Conservation (phyloP, 64 coral and sea anemone species). For the Platygyra sinensis region DNA sequence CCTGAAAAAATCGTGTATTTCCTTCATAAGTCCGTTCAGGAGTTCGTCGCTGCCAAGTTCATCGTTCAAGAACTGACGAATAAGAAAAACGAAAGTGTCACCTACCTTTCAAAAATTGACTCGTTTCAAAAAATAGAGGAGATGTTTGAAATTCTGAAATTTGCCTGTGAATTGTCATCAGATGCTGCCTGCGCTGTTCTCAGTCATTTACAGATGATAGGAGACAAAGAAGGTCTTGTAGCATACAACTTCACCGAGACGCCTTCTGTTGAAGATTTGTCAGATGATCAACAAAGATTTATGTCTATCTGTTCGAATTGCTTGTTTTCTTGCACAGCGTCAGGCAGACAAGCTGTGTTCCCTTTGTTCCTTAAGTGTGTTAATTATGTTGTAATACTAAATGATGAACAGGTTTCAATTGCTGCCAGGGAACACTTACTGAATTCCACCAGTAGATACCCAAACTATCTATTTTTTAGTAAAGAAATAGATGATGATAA, state of each 20-base stretch:
- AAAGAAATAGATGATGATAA: background rate
- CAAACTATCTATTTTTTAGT: background rate
- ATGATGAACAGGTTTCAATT: background rate
- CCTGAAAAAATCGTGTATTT: conserved; percentile 52
- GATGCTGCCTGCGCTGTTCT: background rate
- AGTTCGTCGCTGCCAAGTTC: conserved; percentile 63
- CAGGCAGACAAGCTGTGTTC: background rate
- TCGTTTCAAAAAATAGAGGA: background rate
- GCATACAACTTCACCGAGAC: background rate
- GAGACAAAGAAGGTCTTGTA: conserved; percentile 6
- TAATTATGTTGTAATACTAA: background rate
- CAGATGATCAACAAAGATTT: background rate
- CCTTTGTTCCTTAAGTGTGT: background rate
- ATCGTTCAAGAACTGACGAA: conserved; percentile 2
- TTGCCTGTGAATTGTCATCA: background rate
- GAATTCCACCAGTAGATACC: too few relatives aligned
- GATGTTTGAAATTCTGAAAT: conserved; percentile 9
- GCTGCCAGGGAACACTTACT: background rate
- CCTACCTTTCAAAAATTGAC: background rate
- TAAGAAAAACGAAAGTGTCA: background rate
- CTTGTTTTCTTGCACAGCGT: background rate
- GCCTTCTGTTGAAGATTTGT: background rate
- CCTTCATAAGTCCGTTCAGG: conserved; percentile 56
- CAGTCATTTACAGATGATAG: background rate
- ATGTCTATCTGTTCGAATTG: background rate